Percentiles rank a stretch among this genome's conserved stretches.
These are phyloP conservation scores for Homarus gammarus DNA, from an alignment of 2,888 invertebrate species.

Conservation along the genomic window DNA sequence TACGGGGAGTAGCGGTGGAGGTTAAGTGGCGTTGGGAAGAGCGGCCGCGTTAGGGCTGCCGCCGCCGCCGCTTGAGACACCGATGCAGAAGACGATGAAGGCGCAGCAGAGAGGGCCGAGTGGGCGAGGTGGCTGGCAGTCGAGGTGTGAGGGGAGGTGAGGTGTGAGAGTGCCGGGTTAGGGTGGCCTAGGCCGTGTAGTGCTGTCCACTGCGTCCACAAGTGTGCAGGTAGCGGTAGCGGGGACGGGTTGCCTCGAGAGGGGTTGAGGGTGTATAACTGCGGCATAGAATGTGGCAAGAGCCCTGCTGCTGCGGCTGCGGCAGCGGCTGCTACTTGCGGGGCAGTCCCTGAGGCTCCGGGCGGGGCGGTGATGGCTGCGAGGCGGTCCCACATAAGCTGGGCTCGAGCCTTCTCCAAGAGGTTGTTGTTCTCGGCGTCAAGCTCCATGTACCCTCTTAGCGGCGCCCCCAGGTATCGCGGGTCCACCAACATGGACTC, in stretches of 20 bases:
- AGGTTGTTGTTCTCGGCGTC: conserved; percentile 74
- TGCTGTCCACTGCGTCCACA: conserved; percentile 80
- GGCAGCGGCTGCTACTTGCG: conserved; percentile 80
- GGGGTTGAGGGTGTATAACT: conserved; percentile 78
- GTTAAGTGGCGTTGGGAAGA: conserved; percentile 72
- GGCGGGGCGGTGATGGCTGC: conserved; percentile 81
- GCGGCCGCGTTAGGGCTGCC: conserved; percentile 68
- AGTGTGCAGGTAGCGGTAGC: conserved; percentile 79
- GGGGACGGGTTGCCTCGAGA: conserved; percentile 77
- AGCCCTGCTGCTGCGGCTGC: conserved; percentile 77
- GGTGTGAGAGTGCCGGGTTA: conserved; percentile 77
- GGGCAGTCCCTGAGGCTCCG: conserved; percentile 78
- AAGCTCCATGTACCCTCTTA: conserved; percentile 72
- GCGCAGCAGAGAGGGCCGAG: conserved; percentile 64
- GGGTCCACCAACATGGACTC: conserved; percentile 74
- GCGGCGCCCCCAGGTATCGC: conserved; percentile 71
- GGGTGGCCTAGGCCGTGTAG: conserved; percentile 76
- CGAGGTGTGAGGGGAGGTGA: conserved; percentile 77
- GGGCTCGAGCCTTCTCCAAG: conserved; percentile 76
- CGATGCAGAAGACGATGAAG: conserved; percentile 77
- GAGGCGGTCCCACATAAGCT: conserved; percentile 77
- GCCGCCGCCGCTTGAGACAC: conserved; percentile 68
- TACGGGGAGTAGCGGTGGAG: conserved; percentile 74
- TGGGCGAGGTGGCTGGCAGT: conserved; percentile 77
- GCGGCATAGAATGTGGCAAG: conserved; percentile 77